phyloP scores from a whole-genome alignment of 2,797 vertebrate species.

The Rhinoraja longicauda region DNA sequence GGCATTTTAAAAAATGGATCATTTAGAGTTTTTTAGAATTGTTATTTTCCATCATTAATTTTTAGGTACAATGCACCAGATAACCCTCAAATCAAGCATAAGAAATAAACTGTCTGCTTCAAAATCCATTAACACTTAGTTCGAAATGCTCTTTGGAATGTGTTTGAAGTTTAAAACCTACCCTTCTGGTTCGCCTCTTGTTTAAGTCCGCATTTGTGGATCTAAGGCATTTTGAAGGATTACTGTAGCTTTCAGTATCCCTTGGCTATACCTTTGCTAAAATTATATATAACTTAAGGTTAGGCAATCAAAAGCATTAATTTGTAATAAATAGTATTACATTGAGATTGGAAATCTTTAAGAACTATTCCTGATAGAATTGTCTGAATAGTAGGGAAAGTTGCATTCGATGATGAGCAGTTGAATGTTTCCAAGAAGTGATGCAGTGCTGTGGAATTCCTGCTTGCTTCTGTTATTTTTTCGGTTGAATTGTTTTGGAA shows the following conservation, averaged over 20 bases:
- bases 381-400: not conserved
- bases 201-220: slow-evolving; percentile 24
- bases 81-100: slow-evolving; percentile 1
- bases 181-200: not conserved
- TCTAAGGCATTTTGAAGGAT: not conserved
- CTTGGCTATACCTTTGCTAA: not conserved
- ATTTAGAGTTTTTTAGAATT: not conserved
- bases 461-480: not conserved
- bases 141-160: slow-evolving; percentile 29
- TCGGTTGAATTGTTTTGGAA: not conserved
- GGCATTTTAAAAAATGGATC: not conserved
- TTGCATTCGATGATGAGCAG: not conserved
- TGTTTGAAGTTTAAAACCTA: slow-evolving; percentile 22
- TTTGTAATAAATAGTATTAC: slow-evolving; percentile 4
- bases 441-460: not conserved
- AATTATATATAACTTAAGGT: not conserved
- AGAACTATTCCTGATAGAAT: not conserved
- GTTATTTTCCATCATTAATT: not conserved
- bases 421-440: not conserved
- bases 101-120: not conserved
- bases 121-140: not conserved
- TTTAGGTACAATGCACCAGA: not conserved
- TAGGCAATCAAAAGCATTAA: slow-evolving; percentile 4
- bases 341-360: not conserved
- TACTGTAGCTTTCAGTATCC: not conserved